A percentile compares a stretch with the other conserved stretches of the same genome.
These are phyloP conservation scores for Nebria brevicollis DNA, from an alignment of 2,888 invertebrate species.

Conservation along the genomic window DNA sequence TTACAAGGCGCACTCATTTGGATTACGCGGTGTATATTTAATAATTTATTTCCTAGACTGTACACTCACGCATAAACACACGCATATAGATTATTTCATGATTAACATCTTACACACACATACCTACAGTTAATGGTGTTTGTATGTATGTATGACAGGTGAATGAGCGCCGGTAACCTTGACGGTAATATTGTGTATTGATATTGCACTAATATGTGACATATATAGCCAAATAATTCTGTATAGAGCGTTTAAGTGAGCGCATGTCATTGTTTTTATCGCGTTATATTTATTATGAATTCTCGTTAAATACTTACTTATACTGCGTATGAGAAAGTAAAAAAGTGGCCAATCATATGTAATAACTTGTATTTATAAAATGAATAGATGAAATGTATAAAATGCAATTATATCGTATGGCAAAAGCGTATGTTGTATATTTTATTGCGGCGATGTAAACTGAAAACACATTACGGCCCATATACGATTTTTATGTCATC, in stretches of 20 bases:
- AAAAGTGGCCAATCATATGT: background rate
- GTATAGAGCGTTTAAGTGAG: too few species aligned
- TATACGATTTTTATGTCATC: constrained; percentile 29
- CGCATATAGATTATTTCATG: background rate
- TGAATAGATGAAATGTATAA: background rate
- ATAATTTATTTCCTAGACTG: background rate
- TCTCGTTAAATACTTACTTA: background rate
- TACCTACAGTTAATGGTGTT: background rate
- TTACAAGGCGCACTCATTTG: background rate
- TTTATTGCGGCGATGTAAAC: background rate
- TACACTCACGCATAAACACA: background rate
- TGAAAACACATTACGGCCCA: background rate
- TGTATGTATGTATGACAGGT: background rate
- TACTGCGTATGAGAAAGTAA: too few species aligned
- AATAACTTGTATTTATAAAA: background rate
- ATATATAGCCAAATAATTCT: background rate
- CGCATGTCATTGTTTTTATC: too few species aligned
- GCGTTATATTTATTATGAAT: too few species aligned
- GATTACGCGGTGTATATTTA: background rate
- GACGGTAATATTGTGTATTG: background rate
- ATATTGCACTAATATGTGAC: background rate
- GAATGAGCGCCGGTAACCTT: background rate
- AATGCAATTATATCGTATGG: background rate
- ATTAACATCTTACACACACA: background rate
- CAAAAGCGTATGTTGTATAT: background rate